Conservation (phyloP, 1,140 invertebrate genomes). For the Brachionus calyciflorus region DNA sequence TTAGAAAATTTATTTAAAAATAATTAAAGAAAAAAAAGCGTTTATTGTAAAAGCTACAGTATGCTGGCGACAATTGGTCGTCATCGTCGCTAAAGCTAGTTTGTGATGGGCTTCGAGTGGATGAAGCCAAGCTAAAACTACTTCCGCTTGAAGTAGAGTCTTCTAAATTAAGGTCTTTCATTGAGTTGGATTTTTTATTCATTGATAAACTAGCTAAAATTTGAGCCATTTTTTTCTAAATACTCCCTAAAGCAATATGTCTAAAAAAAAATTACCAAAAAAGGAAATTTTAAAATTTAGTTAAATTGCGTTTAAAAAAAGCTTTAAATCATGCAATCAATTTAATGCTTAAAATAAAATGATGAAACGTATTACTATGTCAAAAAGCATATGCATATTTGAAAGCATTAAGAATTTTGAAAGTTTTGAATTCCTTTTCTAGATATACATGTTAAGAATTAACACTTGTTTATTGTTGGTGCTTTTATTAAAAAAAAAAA, state of each 20-base stretch:
- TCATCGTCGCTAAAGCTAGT: slow-evolving; percentile 29
- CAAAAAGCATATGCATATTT: background rate
- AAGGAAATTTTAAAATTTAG: background rate
- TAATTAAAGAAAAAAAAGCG: background rate
- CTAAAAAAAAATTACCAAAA: too few species aligned
- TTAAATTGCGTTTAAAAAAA: slow-evolving; percentile 29
- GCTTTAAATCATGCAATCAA: background rate
- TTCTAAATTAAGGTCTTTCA: slow-evolving; percentile 21
- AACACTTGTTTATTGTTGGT: too few species aligned
- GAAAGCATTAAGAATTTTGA: background rate
- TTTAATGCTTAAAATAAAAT: background rate
- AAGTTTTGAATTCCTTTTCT: background rate
- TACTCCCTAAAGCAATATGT: slow-evolving; percentile 20
- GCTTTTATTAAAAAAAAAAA: too few species aligned
- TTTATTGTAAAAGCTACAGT: slow-evolving; percentile 1
- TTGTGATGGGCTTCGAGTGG: slow-evolving; percentile 16
- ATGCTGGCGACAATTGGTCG: slow-evolving; percentile 37
- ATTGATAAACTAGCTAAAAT: slow-evolving; percentile 15
- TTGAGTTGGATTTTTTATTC: slow-evolving; percentile 15
- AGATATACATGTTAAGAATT: too few species aligned
- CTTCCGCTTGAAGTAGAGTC: slow-evolving; percentile 7
- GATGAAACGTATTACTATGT: background rate
- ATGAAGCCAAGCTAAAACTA: slow-evolving; percentile 15
- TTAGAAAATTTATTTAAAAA: background rate
- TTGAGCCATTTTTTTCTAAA: slow-evolving; percentile 29